Conservation (phyloP, 2,797 vertebrate genomes). For the Siniperca undulata region DNA sequence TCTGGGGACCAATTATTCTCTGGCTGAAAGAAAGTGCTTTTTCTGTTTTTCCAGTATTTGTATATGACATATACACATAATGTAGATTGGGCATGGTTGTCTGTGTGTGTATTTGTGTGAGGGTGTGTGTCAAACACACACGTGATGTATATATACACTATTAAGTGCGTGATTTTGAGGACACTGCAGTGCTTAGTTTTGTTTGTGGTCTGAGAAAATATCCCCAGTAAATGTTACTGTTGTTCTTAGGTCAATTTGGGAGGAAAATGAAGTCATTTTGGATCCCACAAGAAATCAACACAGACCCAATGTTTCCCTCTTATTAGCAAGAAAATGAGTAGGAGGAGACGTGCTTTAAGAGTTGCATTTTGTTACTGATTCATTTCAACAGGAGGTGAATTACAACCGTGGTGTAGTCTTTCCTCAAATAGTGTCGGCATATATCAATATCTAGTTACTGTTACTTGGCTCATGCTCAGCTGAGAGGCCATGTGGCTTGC, state of each 20-base stretch:
- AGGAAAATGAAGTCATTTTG: conserved; percentile 76
- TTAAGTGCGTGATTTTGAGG: conserved; percentile 27
- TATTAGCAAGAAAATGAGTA: conserved; percentile 67
- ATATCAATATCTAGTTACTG: conserved; percentile 68
- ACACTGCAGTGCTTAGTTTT: conserved; percentile 57
- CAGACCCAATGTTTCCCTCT: conserved; percentile 66
- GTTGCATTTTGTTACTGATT: conserved; percentile 66
- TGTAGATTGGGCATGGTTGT: not conserved
- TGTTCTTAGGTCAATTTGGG: conserved; percentile 72
- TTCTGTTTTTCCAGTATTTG: conserved; percentile 60
- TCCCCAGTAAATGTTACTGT: conserved; percentile 64
- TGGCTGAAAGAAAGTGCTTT: conserved; percentile 66
- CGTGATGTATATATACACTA: conserved; percentile 12
- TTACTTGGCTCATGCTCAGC: conserved; percentile 49
- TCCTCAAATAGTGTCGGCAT: conserved; percentile 45
- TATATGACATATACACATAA: conserved; percentile 58
- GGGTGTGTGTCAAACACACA: not conserved
- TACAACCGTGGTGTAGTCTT: conserved; percentile 51
- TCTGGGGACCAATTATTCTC: conserved; percentile 80
- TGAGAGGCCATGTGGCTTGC: conserved; percentile 51
- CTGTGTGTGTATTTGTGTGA: no score
- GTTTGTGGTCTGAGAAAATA: conserved; percentile 75
- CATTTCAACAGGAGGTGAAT: conserved; percentile 67
- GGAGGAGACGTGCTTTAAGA: conserved; percentile 54
- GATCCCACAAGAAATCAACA: conserved; percentile 74